Base-by-base conservation (phyloP, 1,140 invertebrate species). In the Drosophila serrata region DNA sequence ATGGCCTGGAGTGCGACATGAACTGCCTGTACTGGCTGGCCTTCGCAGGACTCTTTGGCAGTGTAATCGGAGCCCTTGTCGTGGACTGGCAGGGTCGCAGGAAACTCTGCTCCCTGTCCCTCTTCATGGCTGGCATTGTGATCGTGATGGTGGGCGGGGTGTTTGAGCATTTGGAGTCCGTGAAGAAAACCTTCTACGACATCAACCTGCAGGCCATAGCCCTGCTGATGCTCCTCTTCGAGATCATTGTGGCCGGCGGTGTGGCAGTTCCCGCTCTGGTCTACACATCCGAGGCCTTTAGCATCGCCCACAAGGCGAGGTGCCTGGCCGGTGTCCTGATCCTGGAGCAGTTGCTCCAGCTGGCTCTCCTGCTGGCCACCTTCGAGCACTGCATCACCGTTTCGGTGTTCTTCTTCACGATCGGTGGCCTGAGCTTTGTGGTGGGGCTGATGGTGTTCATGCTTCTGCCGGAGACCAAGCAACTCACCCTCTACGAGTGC, bases 101-200 rank as follows among this genome's bases (percentile, higher is more conserved):
- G 6, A 92, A 88, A 22, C 63, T 92, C 4, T 80, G 82, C 45
- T 91, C 82, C 6, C 13, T 88, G 7, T 85, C 90, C 2, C 63
- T 92, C 0, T 81, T 92, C 17, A 13, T 88, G 0, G 74, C 86
- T 0, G 91, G 87, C 27, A 91, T 88, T 48, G 58, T 91, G 17
- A 91, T 88, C 37, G 82, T 91, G 3, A 85, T 92, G 65, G 70
- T 91, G 19, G 91, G 90, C 22, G 90, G 91, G 19, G 84, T 90
- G 0, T 90, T 91, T 12, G 84, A 91, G 55, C 82, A 91, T 27
- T 22, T 92, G 43, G 86, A 90, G 42, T 53, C 75, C 4, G 70
- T 64, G 6, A 68, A 69, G 57, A 90, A 82, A 60, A 82, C 79
- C 56, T 88, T 67, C 51, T 70, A 62, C 29, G 91, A 92, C 48